Percentiles rank a stretch among this genome's conserved stretches.
Evolutionary conservation across 2,888 invertebrate species (phyloP).

Genomic region (Hirtodrosophila histrioides): DNA sequence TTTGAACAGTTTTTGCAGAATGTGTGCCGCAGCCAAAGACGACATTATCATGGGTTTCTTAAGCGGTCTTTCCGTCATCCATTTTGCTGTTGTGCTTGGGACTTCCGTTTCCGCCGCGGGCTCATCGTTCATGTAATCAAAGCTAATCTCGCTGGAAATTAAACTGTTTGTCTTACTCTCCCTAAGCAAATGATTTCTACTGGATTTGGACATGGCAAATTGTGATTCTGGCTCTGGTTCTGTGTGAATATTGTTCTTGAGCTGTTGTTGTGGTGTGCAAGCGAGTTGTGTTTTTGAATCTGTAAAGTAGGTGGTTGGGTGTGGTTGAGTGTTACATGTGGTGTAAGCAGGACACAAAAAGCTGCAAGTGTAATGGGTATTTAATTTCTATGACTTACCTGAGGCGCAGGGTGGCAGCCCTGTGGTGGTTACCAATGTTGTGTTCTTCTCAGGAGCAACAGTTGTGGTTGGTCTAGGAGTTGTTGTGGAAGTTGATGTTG

Average conservation of each 20-base stretch:
- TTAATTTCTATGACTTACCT: conserved; percentile 19
- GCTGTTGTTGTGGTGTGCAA: conserved; percentile 40
- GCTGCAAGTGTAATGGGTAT: neutral
- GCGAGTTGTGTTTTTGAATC: conserved; percentile 47
- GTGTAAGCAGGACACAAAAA: neutral
- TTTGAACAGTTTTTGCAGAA: conserved; percentile 49
- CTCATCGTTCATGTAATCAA: conserved; percentile 60
- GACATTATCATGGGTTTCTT: conserved; percentile 47
- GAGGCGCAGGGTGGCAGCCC: conserved; percentile 25
- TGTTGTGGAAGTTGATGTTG: too few relatives aligned
- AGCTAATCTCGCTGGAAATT: conserved; percentile 30
- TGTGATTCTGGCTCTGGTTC: conserved; percentile 26
- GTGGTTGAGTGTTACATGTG: conserved; percentile 31
- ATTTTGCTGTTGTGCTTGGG: conserved; percentile 23
- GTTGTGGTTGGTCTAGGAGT: too few relatives aligned
- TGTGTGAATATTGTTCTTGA: conserved; percentile 17
- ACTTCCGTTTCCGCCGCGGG: conserved; percentile 10
- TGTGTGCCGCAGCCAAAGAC: conserved; percentile 48
- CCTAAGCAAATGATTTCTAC: conserved; percentile 11
- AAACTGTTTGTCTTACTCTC: conserved; percentile 39
- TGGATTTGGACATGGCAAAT: conserved; percentile 7
- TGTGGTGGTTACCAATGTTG: conserved; percentile 5
- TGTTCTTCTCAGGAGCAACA: neutral
- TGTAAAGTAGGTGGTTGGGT: conserved; percentile 48
- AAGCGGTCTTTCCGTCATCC: conserved; percentile 12